Conservation (phyloP, 1,140 invertebrate species). For the Drosophila jambulina region DNA sequence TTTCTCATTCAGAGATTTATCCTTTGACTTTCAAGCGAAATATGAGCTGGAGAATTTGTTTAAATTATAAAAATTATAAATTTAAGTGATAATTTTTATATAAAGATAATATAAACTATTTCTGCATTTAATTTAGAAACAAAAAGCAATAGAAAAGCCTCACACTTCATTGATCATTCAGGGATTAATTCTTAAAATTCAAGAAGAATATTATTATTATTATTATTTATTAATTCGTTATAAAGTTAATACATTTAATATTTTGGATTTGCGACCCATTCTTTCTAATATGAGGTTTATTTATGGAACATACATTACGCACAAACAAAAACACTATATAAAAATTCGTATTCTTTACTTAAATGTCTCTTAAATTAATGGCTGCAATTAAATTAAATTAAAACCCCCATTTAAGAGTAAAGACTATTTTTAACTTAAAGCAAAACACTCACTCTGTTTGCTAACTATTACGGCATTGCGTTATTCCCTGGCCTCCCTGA, state of each 20-base stretch:
- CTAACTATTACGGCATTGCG: slow-evolving; percentile 8
- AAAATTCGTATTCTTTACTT: background rate
- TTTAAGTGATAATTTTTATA: too few relatives aligned
- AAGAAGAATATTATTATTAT: too few relatives aligned
- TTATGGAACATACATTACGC: background rate
- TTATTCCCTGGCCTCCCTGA: background rate
- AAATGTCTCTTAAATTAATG: background rate
- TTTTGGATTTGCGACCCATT: background rate
- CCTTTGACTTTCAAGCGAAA: background rate
- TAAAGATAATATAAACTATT: too few relatives aligned
- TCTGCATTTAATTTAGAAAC: background rate
- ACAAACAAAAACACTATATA: background rate
- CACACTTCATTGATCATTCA: too few relatives aligned
- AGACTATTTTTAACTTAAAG: background rate
- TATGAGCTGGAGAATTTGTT: too few relatives aligned
- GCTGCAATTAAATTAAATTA: background rate
- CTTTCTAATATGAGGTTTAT: background rate
- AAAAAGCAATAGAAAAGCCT: background rate
- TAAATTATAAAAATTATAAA: too few relatives aligned
- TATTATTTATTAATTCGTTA: background rate
- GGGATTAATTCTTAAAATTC: too few relatives aligned
- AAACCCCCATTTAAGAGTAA: background rate
- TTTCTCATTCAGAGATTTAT: background rate
- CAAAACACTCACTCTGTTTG: background rate
- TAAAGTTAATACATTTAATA: background rate